Percentiles rank a stretch among this genome's conserved stretches.
Conservation (phyloP, 2,888 invertebrate genomes). For the Cetonia aurata region DNA sequence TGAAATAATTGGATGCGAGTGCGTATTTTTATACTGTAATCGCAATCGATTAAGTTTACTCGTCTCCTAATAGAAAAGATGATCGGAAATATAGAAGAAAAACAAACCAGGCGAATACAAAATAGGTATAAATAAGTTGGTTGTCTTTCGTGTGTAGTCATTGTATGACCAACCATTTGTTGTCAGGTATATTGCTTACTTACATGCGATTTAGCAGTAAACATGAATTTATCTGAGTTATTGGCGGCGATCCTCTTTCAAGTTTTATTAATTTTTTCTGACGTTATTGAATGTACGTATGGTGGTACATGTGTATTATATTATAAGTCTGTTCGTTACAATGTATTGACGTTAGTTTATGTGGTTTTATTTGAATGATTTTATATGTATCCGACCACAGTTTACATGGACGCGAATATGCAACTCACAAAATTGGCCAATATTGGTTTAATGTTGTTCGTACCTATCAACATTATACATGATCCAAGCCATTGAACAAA, state of each 20-base stretch:
- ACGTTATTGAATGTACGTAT: constrained; percentile 30
- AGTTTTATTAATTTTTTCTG: constrained; percentile 58
- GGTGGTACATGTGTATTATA: constrained; percentile 29
- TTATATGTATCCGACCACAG: constrained; percentile 1
- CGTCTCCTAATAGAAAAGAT: constrained; percentile 6
- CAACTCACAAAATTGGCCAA: not conserved
- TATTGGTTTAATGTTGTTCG: too few relatives aligned
- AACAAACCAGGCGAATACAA: constrained; percentile 2
- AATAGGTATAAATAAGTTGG: constrained; percentile 28
- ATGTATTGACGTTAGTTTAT: not conserved
- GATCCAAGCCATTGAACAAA: too few relatives aligned
- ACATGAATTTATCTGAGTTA: constrained; percentile 60
- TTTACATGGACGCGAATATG: too few relatives aligned
- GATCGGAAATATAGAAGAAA: not conserved
- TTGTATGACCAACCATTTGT: constrained; percentile 54
- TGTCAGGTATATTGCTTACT: constrained; percentile 58
- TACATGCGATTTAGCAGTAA: constrained; percentile 62
- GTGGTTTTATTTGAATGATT: not conserved
- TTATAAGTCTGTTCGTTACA: constrained; percentile 19
- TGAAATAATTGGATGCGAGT: constrained; percentile 30
- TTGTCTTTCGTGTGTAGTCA: constrained; percentile 40
- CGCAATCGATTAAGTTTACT: constrained; percentile 22
- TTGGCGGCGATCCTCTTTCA: constrained; percentile 57
- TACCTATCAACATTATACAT: too few relatives aligned
- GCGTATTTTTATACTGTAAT: constrained; percentile 4